Evolutionary conservation across 2,797 vertebrate species (phyloP).

Genomic region (Gastrophryne carolinensis): DNA sequence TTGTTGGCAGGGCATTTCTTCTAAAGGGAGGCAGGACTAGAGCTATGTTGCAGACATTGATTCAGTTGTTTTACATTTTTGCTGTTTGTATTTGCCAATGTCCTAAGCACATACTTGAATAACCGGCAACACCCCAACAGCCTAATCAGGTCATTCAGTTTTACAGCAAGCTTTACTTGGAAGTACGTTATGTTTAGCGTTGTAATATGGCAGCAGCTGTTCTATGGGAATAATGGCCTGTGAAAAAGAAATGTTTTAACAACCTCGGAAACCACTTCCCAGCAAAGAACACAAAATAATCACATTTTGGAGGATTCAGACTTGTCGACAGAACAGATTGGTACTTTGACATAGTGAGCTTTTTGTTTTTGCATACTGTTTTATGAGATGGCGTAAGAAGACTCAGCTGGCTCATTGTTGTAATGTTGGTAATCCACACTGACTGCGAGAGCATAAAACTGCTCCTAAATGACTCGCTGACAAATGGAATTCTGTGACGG

Average conservation of each 20-base stretch:
- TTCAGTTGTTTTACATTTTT: too few relatives aligned
- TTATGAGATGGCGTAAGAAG: constrained; percentile 46
- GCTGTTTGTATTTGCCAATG: too few relatives aligned
- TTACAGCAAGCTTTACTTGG: constrained; percentile 48
- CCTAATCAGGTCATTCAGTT: constrained; percentile 32
- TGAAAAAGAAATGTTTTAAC: constrained; percentile 54
- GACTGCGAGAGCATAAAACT: constrained; percentile 23
- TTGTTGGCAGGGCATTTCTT: too few relatives aligned
- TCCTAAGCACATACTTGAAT: background rate
- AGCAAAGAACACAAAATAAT: constrained; percentile 51
- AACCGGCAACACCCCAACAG: constrained; percentile 21
- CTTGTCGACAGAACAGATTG: constrained; percentile 47
- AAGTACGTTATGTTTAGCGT: constrained; percentile 44
- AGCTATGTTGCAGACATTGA: too few relatives aligned
- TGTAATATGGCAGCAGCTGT: constrained; percentile 54
- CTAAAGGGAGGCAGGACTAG: too few relatives aligned
- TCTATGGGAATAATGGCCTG: constrained; percentile 52
- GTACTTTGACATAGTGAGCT: constrained; percentile 51
- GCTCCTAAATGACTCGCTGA: constrained; percentile 38
- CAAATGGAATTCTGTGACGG: constrained; percentile 33
- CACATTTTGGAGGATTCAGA: constrained; percentile 50
- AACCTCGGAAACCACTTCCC: constrained; percentile 50
- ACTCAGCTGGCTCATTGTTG: constrained; percentile 44
- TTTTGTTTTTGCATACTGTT: constrained; percentile 53
- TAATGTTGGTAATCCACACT: constrained; percentile 41